phyloP scores from a whole-genome alignment of 2,888 invertebrate species.

The Alsophila aescularia region DNA sequence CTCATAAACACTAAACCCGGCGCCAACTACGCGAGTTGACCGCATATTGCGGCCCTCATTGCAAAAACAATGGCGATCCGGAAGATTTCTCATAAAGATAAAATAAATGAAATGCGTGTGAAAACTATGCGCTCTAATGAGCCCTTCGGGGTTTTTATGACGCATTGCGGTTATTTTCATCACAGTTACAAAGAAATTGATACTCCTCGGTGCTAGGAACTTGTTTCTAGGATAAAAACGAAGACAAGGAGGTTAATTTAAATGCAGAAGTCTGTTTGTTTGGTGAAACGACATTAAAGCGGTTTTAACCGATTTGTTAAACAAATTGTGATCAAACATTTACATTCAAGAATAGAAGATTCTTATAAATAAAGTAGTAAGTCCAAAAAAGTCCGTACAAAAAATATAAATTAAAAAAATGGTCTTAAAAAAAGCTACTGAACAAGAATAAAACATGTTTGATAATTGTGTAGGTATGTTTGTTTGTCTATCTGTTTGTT shows the following conservation, averaged over 20 bases:
- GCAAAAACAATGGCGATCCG: slow-evolving; percentile 45
- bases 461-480: too few species aligned
- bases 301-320: too few species aligned
- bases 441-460: too few species aligned
- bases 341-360: too few species aligned
- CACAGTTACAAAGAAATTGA: not conserved
- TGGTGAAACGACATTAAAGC: too few species aligned
- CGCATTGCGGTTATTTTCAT: slow-evolving; percentile 18
- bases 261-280: not conserved
- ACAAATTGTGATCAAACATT: too few species aligned
- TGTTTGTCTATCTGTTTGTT: too few species aligned
- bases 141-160: slow-evolving; percentile 24
- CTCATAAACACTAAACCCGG: slow-evolving; percentile 44
- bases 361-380: too few species aligned
- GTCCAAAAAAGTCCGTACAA: too few species aligned
- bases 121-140: slow-evolving; percentile 40
- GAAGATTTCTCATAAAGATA: slow-evolving; percentile 57
- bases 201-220: not conserved
- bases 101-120: slow-evolving; percentile 41
- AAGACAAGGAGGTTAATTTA: not conserved
- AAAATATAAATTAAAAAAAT: too few species aligned
- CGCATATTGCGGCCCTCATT: slow-evolving; percentile 39
- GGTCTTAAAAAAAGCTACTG: too few species aligned
- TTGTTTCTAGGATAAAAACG: not conserved
- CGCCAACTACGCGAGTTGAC: slow-evolving; percentile 24